Evolutionary conservation across 2,888 invertebrate species (phyloP), one percentile per base, ranked within the genome.

Genomic region (Sesia bembeciformis): DNA sequence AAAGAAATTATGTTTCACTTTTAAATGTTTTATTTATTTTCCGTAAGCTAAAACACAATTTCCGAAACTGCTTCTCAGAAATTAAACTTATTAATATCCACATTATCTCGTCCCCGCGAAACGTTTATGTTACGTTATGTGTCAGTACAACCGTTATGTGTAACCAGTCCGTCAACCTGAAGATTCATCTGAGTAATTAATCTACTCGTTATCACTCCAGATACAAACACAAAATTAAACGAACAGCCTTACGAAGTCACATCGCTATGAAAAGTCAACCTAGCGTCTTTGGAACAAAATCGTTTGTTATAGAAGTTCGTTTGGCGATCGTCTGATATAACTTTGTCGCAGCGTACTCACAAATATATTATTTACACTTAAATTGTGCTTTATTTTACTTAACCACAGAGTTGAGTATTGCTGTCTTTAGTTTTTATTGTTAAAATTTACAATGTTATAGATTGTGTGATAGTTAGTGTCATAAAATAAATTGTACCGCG

Each of bases 141-240:
- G 54, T 61, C 59, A 62, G 60, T 63, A 66, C 67, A 69, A 78
- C 77, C 74, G 77, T 76, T 76, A 81, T 64, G 57, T 59, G 58
- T 63, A 67, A 74, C 74, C 74, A 67, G 75, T 74, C 68, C 58
- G 67, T 72, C 71, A 65, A 62, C 62, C 58, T 64, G 59, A 59
- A 79, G 82, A 81, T 81, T 72, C 81, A 87, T 87, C 86, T 77
- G 65, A 65, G 75, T 76, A 77, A 85, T 86, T 86, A 84, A 86
- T 87, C 81, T 79, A 67, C 63, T 64, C 68, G 71, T 76, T 76
- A 76, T 74, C 68, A 72, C 60, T 55, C 52, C 46, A 57, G 40
- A 55, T 54, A 51, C 50, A 39, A 51, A n/a, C 49, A 52, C 53
- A 41, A 54, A 40, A 6, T 46, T 51, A 50, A 23, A 4, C 5